Evolutionary conservation across 1,140 invertebrate genomes (phyloP).

Genomic region (Lepidurus arcticus): DNA sequence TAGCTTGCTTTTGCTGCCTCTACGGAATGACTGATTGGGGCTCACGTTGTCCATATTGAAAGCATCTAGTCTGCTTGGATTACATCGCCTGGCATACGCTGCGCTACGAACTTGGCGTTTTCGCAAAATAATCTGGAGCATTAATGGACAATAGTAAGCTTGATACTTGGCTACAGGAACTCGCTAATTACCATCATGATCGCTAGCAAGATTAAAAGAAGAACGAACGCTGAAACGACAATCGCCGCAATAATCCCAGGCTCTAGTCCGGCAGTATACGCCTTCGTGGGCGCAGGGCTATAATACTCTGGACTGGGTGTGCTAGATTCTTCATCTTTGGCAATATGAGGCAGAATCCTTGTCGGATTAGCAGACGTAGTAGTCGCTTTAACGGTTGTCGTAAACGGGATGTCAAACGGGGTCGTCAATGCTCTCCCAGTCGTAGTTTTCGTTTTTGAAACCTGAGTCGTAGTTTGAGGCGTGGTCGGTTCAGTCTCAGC

Average conservation of each 20-base stretch:
- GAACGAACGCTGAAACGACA: not conserved
- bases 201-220: not conserved
- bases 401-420: not conserved
- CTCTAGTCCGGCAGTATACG: not conserved
- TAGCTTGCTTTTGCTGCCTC: conserved; percentile 49
- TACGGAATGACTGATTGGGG: conserved; percentile 50
- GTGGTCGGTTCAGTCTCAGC: not conserved
- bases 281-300: not conserved
- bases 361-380: not conserved
- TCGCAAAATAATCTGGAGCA: conserved; percentile 58
- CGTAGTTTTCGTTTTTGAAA: not conserved
- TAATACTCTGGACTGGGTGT: not conserved
- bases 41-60: conserved; percentile 79
- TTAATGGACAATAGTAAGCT: not conserved
- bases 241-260: not conserved
- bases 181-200: conserved; percentile 24
- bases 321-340: not conserved
- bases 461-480: not conserved
- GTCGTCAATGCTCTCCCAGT: not conserved
- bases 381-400: not conserved
- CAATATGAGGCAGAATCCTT: not conserved
- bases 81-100: conserved; percentile 75
- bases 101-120: conserved; percentile 56
- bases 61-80: conserved; percentile 76
- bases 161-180: too few species aligned